These are phyloP conservation scores for Sycon ciliatum DNA, from an alignment of 37 sponge, comb jelly and placozoan genomes.

Conservation along the genomic window DNA sequence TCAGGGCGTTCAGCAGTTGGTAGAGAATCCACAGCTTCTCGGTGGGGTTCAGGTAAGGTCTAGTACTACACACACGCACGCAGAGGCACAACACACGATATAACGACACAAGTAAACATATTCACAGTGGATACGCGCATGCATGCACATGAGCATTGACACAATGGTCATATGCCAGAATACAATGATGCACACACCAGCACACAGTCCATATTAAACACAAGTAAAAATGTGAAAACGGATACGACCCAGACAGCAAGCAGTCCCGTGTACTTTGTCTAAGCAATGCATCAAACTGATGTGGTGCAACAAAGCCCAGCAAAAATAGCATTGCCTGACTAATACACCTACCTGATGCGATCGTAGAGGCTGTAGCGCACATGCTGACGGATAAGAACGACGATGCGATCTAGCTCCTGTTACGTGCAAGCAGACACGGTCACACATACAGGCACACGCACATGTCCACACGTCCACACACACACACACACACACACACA, in stretches of 20 bases:
- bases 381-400: conserved; percentile 77
- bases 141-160: not conserved
- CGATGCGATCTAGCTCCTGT: conserved; percentile 69
- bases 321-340: no score
- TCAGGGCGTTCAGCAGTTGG: conserved; percentile 76
- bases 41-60: conserved; percentile 67
- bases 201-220: not conserved
- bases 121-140: not conserved
- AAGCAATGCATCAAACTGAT: no score
- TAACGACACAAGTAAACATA: not conserved
- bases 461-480: no score
- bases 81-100: not conserved
- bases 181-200: not conserved
- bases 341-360: conserved; percentile 56
- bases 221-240: not conserved
- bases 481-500: no score
- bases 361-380: conserved; percentile 82
- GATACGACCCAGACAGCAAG: no score
- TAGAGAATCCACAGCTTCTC: conserved; percentile 96
- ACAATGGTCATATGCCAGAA: not conserved
- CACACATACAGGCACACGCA: no score
- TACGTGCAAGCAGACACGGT: no score
- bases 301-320: no score
- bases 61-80: conserved; percentile 35
- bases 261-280: no score